These are phyloP conservation scores for Oreochromis spilurus DNA, from an alignment of 2,113 vertebrate species.

Conservation along the genomic window DNA sequence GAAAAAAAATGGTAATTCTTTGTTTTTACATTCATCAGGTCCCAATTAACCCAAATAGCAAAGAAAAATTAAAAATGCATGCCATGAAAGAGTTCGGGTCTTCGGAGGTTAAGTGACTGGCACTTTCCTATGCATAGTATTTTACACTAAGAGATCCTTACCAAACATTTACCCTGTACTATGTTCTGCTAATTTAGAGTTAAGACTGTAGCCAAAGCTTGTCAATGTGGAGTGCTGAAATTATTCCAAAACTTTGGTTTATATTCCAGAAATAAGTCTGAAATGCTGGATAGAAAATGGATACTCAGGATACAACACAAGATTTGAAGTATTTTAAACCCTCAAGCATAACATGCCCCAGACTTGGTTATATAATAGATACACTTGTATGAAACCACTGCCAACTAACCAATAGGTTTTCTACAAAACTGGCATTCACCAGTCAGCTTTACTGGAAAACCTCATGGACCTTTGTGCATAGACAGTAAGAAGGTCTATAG, in stretches of 20 bases:
- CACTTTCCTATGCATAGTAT: not conserved
- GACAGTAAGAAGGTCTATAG: not conserved
- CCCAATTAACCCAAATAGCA: too few relatives aligned
- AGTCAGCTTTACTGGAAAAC: not conserved
- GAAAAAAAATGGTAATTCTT: too few relatives aligned
- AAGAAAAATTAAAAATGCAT: too few relatives aligned
- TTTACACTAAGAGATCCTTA: not conserved
- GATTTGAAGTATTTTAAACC: not conserved
- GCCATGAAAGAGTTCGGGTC: too few relatives aligned
- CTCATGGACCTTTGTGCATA: not conserved
- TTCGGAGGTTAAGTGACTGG: not conserved
- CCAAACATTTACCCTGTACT: not conserved
- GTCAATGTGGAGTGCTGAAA: not conserved
- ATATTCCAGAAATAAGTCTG: not conserved
- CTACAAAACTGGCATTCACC: not conserved
- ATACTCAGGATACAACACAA: not conserved
- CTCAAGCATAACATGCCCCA: not conserved
- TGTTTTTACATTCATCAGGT: too few relatives aligned
- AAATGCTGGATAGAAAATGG: not conserved
- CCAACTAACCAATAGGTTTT: not conserved
- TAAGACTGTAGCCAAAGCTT: not conserved
- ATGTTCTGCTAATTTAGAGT: not conserved
- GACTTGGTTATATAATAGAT: not conserved
- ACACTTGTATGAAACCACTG: not conserved
- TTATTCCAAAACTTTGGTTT: not conserved